Percentiles rank a stretch among this genome's conserved stretches.
Evolutionary conservation across 1,140 invertebrate species (phyloP).

Genomic region (Drosophila hydei): DNA sequence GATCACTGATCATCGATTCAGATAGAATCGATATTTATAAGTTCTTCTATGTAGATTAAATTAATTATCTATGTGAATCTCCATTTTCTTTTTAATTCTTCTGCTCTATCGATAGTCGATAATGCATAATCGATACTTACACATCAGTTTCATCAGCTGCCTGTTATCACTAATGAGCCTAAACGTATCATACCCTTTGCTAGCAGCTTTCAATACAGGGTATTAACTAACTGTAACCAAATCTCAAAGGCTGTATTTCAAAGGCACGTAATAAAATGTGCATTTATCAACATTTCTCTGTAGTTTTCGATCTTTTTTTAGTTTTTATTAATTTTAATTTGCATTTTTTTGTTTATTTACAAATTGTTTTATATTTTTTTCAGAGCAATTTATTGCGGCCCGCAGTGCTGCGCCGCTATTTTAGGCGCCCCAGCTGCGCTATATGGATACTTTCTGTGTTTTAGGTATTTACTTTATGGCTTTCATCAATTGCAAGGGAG

Average conservation of each 20-base stretch:
- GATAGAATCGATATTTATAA: too few species aligned
- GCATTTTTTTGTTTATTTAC: background rate
- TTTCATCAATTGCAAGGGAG: slow-evolving; percentile 42
- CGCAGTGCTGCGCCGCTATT: slow-evolving; percentile 14
- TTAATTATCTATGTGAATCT: too few species aligned
- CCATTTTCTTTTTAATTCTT: too few species aligned
- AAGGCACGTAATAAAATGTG: slow-evolving; percentile 25
- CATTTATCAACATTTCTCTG: slow-evolving; percentile 17
- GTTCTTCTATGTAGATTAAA: too few species aligned
- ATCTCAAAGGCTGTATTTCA: slow-evolving; percentile 1
- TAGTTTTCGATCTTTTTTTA: slow-evolving; percentile 11
- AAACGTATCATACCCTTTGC: background rate
- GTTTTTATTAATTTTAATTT: slow-evolving; percentile 22
- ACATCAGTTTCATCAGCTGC: background rate
- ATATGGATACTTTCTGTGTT: slow-evolving; percentile 20
- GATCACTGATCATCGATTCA: too few species aligned
- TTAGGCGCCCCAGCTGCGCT: slow-evolving; percentile 9
- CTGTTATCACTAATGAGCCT: background rate
- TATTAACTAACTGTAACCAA: background rate
- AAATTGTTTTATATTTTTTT: background rate
- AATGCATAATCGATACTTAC: background rate
- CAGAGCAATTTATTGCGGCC: slow-evolving; percentile 22
- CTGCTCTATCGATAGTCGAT: too few species aligned
- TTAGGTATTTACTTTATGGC: slow-evolving; percentile 54
- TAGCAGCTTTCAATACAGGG: background rate